phyloP scores from a whole-genome alignment of 2,113 vertebrate genomes.

The Australoheros scitulus region DNA sequence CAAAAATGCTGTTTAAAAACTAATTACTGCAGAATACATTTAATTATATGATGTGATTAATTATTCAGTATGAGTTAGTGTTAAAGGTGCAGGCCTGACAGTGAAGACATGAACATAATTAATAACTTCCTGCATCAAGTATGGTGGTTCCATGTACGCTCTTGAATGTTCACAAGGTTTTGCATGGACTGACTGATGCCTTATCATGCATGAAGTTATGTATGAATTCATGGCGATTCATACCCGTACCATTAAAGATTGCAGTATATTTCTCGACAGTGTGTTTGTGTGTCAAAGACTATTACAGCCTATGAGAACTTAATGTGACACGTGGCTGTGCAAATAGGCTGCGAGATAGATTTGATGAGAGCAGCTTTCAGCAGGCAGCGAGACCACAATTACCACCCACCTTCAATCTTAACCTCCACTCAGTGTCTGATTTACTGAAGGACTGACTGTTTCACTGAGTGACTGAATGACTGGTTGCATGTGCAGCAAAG shows the following conservation, averaged over 20 bases:
- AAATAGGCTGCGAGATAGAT: slow-evolving; percentile 66
- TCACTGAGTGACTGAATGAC: not conserved
- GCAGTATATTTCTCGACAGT: not conserved
- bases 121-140: too few relatives aligned
- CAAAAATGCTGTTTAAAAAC: not conserved
- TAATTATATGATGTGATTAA: not conserved
- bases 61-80: too few relatives aligned
- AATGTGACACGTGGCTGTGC: slow-evolving; percentile 57
- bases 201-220: not conserved
- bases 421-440: slow-evolving; percentile 5
- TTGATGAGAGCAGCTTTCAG: slow-evolving; percentile 58
- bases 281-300: slow-evolving; percentile 31
- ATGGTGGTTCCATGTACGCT: not conserved
- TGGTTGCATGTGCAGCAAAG: not conserved
- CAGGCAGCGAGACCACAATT: slow-evolving; percentile 39
- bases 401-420: slow-evolving; percentile 22
- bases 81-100: not conserved
- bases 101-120: too few relatives aligned
- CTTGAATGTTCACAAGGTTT: not conserved
- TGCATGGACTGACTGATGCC: not conserved
- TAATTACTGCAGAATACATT: not conserved
- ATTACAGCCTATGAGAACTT: slow-evolving; percentile 55
- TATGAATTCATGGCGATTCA: not conserved
- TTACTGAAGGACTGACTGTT: not conserved
- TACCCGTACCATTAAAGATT: not conserved